A percentile compares a stretch with the other conserved stretches of the same genome.
Evolutionary conservation across 2,113 vertebrate species (phyloP).

Genomic region (Micromys minutus): DNA sequence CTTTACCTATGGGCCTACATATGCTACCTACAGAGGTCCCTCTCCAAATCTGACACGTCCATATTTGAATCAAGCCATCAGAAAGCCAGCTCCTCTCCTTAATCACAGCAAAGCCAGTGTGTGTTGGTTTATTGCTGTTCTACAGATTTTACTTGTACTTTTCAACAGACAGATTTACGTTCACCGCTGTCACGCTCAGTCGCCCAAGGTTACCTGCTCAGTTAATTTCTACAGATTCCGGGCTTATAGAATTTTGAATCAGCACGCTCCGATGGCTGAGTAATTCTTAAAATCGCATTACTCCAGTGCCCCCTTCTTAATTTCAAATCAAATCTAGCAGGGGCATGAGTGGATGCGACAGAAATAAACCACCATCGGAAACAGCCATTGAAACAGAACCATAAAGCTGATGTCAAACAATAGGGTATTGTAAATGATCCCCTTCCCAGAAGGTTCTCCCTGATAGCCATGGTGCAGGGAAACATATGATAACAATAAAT

Average conservation of each 20-base stretch:
- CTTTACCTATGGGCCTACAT: background rate
- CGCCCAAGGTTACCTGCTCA: conserved; percentile 12
- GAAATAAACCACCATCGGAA: conserved; percentile 66
- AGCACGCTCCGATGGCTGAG: conserved; percentile 40
- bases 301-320: conserved; percentile 77
- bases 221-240: conserved; percentile 15
- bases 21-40: background rate
- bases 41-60: too few relatives aligned
- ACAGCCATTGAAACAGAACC: conserved; percentile 76
- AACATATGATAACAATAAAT: conserved; percentile 88
- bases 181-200: background rate
- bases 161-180: conserved; percentile 4
- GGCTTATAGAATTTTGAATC: background rate
- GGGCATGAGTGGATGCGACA: conserved; percentile 71
- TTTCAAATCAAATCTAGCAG: conserved; percentile 77
- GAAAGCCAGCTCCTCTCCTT: background rate
- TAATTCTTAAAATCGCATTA: conserved; percentile 76
- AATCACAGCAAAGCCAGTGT: background rate
- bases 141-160: background rate
- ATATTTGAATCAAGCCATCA: background rate
- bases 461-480: conserved; percentile 80
- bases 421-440: conserved; percentile 81
- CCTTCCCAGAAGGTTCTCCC: conserved; percentile 76
- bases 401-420: conserved; percentile 83
- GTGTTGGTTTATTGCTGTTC: background rate